Conservation (phyloP, 2,797 vertebrate genomes). For the Loriculus beryllinus region DNA sequence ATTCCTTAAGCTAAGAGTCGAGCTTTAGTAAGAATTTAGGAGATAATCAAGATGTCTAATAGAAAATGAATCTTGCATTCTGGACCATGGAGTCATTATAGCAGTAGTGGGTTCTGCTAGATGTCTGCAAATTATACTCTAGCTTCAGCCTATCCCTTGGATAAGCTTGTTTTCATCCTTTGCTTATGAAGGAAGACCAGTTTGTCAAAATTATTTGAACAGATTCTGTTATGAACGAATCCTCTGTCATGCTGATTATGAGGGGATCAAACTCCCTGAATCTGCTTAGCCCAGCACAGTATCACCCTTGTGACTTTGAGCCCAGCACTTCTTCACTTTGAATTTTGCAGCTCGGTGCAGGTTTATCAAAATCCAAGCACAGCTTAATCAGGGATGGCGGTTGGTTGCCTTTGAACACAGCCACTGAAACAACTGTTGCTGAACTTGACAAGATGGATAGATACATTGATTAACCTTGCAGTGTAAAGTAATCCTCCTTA, state of each 20-base stretch:
- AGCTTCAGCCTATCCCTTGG: background rate
- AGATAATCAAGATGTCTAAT: background rate
- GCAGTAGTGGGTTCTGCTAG: background rate
- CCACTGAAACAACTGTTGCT: slow-evolving; percentile 7
- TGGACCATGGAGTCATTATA: background rate
- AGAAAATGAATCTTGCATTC: background rate
- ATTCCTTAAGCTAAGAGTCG: rapidly evolving
- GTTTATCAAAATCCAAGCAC: background rate
- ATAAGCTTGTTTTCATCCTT: background rate
- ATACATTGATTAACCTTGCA: slow-evolving; percentile 55
- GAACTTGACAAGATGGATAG: background rate
- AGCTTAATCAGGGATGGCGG: background rate
- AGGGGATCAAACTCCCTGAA: background rate
- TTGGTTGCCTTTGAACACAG: background rate
- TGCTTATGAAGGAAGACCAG: background rate
- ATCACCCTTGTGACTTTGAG: slow-evolving; percentile 11
- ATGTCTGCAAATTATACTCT: background rate
- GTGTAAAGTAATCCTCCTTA: background rate
- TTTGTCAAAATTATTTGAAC: background rate
- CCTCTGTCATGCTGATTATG: rapidly evolving
- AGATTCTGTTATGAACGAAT: background rate
- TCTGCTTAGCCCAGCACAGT: background rate
- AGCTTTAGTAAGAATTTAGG: background rate
- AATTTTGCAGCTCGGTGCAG: slow-evolving; percentile 19
- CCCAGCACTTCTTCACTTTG: background rate